These are phyloP conservation scores for Tinea trinotella DNA, from an alignment of 2,888 invertebrate genomes.

Conservation along the genomic window DNA sequence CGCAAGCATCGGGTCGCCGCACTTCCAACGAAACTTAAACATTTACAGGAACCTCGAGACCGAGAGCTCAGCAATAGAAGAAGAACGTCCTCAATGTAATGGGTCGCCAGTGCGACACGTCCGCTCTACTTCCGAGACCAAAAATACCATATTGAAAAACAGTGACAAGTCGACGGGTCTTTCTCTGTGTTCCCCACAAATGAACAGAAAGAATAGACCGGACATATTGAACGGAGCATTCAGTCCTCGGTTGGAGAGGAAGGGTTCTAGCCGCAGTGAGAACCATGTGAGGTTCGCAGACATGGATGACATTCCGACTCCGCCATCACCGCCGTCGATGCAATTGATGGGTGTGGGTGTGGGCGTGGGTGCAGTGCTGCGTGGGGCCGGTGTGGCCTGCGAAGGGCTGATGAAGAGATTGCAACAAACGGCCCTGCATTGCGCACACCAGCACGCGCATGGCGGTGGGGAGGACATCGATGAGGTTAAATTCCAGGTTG, in stretches of 20 bases:
- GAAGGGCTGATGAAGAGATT: slow-evolving; percentile 76
- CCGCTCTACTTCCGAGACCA: slow-evolving; percentile 62
- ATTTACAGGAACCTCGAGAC: slow-evolving; percentile 73
- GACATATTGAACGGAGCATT: slow-evolving; percentile 60
- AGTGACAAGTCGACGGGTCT: slow-evolving; percentile 55
- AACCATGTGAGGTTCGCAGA: slow-evolving; percentile 66
- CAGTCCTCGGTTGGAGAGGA: slow-evolving; percentile 54
- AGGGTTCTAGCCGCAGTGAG: slow-evolving; percentile 42
- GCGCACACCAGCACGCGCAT: slow-evolving; percentile 80
- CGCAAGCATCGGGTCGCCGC: slow-evolving; percentile 76
- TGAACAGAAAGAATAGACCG: slow-evolving; percentile 62
- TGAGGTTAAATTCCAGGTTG: slow-evolving; percentile 82
- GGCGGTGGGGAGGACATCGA: slow-evolving; percentile 83
- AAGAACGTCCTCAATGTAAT: slow-evolving; percentile 34
- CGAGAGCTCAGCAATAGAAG: slow-evolving; percentile 50
- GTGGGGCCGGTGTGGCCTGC: slow-evolving; percentile 75
- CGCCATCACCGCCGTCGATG: slow-evolving; percentile 60
- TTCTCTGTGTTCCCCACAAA: slow-evolving; percentile 70
- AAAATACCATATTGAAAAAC: slow-evolving; percentile 60
- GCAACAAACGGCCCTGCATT: slow-evolving; percentile 80
- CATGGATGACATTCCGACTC: slow-evolving; percentile 57
- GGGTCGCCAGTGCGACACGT: slow-evolving; percentile 57
- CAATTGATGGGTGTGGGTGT: slow-evolving; percentile 68
- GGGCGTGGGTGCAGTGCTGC: slow-evolving; percentile 74
- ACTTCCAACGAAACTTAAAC: slow-evolving; percentile 73